Conservation (phyloP, 2,113 vertebrate species). For the Corythornis madagascariensis region DNA sequence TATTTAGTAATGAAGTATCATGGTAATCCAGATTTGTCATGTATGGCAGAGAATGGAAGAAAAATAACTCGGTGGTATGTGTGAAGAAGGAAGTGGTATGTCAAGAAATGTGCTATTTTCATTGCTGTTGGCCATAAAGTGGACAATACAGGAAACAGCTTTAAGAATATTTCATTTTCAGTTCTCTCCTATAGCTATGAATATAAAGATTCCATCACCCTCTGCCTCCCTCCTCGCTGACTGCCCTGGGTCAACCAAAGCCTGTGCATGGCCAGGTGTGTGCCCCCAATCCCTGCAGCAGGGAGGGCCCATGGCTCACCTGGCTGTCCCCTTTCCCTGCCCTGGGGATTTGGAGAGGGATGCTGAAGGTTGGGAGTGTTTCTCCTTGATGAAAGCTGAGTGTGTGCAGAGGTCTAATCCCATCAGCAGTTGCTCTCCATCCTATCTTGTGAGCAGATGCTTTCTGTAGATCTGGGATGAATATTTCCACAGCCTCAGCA, state of each 20-base stretch:
- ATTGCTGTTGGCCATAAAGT: neutral
- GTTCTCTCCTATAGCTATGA: neutral
- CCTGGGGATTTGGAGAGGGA: neutral
- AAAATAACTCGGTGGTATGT: neutral
- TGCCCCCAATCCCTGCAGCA: rapidly evolving
- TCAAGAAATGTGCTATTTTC: neutral
- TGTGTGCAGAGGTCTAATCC: neutral
- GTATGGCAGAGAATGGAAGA: neutral
- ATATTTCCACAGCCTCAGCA: neutral
- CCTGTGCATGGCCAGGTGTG: rapidly evolving
- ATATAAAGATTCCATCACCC: neutral
- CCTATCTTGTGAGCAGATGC: neutral
- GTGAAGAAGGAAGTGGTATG: neutral
- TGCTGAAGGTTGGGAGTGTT: neutral
- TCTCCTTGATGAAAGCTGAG: neutral
- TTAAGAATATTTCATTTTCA: neutral
- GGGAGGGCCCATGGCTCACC: too few relatives aligned
- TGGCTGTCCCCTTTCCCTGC: neutral
- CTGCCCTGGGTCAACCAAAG: neutral
- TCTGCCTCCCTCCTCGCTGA: neutral
- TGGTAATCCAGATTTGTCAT: neutral
- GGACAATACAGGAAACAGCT: neutral
- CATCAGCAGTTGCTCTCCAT: rapidly evolving
- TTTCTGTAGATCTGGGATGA: neutral
- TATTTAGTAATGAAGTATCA: neutral